Base-by-base conservation (phyloP, 2,797 vertebrate species). In the Sternarchorhynchus goeldii region DNA sequence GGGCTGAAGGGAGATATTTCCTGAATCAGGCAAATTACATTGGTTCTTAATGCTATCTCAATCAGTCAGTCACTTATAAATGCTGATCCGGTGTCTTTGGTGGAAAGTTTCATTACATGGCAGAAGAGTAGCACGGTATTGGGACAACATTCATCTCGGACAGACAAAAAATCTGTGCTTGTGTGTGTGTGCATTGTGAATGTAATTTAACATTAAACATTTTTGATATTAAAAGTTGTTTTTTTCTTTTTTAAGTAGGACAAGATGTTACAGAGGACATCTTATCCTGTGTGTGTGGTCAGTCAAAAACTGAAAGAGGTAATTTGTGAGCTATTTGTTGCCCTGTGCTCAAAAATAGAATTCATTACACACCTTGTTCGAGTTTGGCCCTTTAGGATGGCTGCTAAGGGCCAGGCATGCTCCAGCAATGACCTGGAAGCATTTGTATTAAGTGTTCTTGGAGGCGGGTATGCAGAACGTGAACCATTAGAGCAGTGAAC, bases 91-190 rank as follows among this genome's bases (percentile, higher is more conserved):
- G 66, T 69, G 66, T 69, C 66, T 69, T 69, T 55, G 67, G 41
- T 56, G 67, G 67, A 70, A 70, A 70, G 67, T 70, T 70, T 70
- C 67, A 70, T 70, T 70, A 70, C 29, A 32, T 29, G 4, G 50
- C 50, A 32, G 50, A 69, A 14, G 14, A 29, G 7, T 1, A 45
- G n/a, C n/a, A 66, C 8, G 10, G 39, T 25, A 67, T 14, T 6
- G 5, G 16, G 8, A 3, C 63, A 31, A 45, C 21, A 17, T 25
- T 14, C 5, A 16, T 29, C 66, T 68, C 34, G 20, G 14, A 18
- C 41, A 10, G 41, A 45, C 10, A 25, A 36, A 39, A 21, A 36
- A n/a, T 21, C 64, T 66, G n/a, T 68, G 17, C 5, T 6, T 67
- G 64, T 25, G 39, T 20, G 36, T 67, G n/a, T n/a, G 32, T 36